Evolutionary conservation across 1,140 invertebrate species (phyloP).

Genomic region (Zaprionus lachaisei): DNA sequence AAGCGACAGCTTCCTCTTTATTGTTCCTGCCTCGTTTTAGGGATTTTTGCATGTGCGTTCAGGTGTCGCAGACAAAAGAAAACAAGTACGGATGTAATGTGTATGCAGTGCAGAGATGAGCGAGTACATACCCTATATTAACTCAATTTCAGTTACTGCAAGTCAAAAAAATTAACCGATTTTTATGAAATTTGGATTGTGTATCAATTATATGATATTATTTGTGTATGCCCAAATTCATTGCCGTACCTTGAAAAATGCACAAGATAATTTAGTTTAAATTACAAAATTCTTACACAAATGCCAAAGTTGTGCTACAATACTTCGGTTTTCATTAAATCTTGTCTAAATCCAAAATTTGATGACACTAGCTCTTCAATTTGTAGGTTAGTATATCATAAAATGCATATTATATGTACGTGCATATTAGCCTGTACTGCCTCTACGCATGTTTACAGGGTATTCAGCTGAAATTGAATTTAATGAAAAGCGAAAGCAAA

Average conservation of each 20-base stretch:
- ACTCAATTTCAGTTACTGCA: not conserved
- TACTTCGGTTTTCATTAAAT: not conserved
- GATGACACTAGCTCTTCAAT: not conserved
- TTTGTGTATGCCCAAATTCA: not conserved
- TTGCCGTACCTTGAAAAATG: not conserved
- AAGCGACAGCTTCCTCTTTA: constrained; percentile 76
- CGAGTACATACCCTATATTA: not conserved
- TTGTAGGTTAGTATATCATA: not conserved
- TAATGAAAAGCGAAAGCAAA: constrained; percentile 78
- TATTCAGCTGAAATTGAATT: constrained; percentile 66
- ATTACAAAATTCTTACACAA: not conserved
- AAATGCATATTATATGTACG: no score
- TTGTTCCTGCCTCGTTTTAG: constrained; percentile 40
- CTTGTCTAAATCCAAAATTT: not conserved
- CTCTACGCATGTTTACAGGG: constrained; percentile 4
- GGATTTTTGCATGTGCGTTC: constrained; percentile 53
- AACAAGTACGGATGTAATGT: not conserved
- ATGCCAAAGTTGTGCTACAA: not conserved
- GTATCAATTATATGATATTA: not conserved
- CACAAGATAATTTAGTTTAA: not conserved
- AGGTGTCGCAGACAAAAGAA: constrained; percentile 63
- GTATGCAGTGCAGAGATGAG: not conserved
- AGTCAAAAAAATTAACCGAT: not conserved
- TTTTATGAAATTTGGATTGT: not conserved
- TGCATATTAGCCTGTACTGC: not conserved